Percentiles rank a stretch among this genome's conserved stretches.
Conservation (phyloP, 2,113 vertebrate species). For the Apodemus speciosus region DNA sequence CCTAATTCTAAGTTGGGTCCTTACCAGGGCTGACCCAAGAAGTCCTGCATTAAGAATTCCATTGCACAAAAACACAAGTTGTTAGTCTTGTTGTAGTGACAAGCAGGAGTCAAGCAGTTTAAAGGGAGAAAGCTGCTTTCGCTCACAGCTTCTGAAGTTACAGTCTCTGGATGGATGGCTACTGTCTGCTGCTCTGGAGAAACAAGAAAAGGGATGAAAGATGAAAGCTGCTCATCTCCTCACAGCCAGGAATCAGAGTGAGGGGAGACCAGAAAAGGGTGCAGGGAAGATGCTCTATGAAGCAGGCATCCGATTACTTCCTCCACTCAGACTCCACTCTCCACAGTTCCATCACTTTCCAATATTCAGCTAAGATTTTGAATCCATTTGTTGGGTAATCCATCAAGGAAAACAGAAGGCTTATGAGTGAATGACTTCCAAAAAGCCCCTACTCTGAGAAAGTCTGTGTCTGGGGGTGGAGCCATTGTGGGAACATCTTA, state of each 20-base stretch:
- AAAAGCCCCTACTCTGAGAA: not conserved
- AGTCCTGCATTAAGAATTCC: not conserved
- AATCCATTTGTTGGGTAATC: not conserved
- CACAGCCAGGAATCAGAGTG: not conserved
- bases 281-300: not conserved
- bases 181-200: not conserved
- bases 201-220: not conserved
- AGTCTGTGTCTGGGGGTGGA: not conserved
- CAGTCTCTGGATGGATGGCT: not conserved
- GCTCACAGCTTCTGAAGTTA: not conserved
- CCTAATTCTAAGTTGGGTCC: not conserved
- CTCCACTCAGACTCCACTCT: not conserved
- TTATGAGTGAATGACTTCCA: not conserved
- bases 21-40: not conserved
- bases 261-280: not conserved
- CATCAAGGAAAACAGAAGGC: not conserved
- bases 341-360: not conserved
- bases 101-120: not conserved
- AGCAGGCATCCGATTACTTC: not conserved
- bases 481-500: not conserved
- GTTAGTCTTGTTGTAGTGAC: not conserved
- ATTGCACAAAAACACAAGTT: not conserved
- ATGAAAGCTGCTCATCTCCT: not conserved
- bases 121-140: not conserved
- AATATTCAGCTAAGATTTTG: not conserved